These are phyloP conservation scores for Rotaria magnacalcarata DNA, from an alignment of 2,888 invertebrate species.

Conservation along the genomic window DNA sequence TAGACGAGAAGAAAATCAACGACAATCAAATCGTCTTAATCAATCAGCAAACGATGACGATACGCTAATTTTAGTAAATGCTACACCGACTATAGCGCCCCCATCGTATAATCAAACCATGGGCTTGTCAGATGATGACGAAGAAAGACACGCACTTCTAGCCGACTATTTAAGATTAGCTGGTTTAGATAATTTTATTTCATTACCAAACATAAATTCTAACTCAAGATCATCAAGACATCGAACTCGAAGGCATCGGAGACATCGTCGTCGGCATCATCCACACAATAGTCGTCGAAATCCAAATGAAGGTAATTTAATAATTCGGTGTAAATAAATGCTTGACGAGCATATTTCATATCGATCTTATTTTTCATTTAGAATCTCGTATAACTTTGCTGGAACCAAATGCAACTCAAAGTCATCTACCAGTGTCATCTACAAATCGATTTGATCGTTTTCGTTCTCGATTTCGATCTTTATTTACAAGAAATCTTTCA, in stretches of 20 bases:
- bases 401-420: not conserved
- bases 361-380: not conserved
- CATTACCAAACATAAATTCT: not conserved
- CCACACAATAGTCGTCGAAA: not conserved
- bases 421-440: not conserved
- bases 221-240: not conserved
- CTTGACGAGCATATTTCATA: too few species aligned
- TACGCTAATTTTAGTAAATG: not conserved
- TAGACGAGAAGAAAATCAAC: not conserved
- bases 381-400: not conserved
- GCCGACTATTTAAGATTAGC: constrained; percentile 39
- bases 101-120: constrained; percentile 45
- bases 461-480: not conserved
- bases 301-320: not conserved
- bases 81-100: not conserved
- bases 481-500: not conserved
- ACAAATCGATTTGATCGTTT: not conserved
- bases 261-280: not conserved
- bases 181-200: constrained; percentile 35
- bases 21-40: not conserved
- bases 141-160: constrained; percentile 40
- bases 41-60: not conserved
- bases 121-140: constrained; percentile 43
- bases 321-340: too few species aligned
- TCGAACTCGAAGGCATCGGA: not conserved